Evolutionary conservation across 2,888 invertebrate species (phyloP), one percentile per base, ranked within the genome.

Genomic region (Heliconius cydno): DNA sequence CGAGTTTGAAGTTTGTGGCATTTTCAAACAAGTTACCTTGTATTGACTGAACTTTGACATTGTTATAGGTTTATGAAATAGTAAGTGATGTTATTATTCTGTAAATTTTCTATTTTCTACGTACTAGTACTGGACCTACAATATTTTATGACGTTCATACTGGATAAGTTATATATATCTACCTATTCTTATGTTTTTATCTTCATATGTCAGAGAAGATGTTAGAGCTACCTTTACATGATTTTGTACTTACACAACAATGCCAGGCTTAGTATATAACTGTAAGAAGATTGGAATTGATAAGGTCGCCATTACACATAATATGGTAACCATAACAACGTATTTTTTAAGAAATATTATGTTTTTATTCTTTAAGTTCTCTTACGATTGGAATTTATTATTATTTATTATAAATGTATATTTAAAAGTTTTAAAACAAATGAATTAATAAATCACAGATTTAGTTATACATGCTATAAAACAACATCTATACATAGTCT

Each of bases 1-100:
- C 46, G 71, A 76, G 77, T 38, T 76, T 78, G 63, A 76, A 78
- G 79, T 75, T 75, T 66, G 34, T 57, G 78, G 65, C 65, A 77
- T 80, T 78, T 65, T 63, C 38, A n/a, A 75, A 25, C 65, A 30
- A 65, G 63, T 75, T 80, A 77, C 52, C 46, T 70, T 65, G n/a
- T 68, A 73, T 74, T 60, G 57, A 65, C 1, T 9, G 34, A 41
- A 67, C 66, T 67, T 78, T 78, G 34, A 65, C 57, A 67, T 78
- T 65, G 63, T 63, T 77, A 75, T 25, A 65, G 38, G 65, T n/a
- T 63, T 34, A 25, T 63, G n/a, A 1, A 10, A 41, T 38, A 34
- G 38, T 25, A 9, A 25, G 63, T 25, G 15, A 63, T 63, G 15
- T 63, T 2, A 34, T 74, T 74, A 74, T 30, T 38, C 25, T 25